phyloP scores from a whole-genome alignment of 37 sponge, comb jelly and placozoan species.

The Eunapius fragilis region DNA sequence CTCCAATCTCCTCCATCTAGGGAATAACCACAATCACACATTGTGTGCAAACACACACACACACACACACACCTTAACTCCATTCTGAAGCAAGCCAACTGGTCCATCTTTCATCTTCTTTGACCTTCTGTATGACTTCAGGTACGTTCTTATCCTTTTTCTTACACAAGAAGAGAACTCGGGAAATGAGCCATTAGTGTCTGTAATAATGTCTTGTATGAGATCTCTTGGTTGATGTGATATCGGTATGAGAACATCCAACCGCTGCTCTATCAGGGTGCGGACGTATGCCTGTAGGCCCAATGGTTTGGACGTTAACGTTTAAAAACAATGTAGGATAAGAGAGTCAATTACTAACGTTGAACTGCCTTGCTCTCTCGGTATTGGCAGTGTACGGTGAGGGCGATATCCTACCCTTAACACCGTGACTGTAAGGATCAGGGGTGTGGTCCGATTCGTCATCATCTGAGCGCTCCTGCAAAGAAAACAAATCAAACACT shows the following conservation, averaged over 20 bases:
- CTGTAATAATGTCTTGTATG: conserved; percentile 66
- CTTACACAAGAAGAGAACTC: conserved; percentile 76
- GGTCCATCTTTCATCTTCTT: conserved; percentile 52
- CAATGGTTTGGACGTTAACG: too few relatives aligned
- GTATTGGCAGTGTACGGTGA: conserved; percentile 87
- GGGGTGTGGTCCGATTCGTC: conserved; percentile 64
- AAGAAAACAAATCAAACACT: background rate
- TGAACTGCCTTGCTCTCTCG: conserved; percentile 78
- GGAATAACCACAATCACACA: background rate
- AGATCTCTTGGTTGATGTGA: conserved; percentile 76
- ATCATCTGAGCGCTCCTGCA: conserved; percentile 73
- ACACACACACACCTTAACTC: background rate
- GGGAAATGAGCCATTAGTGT: conserved; percentile 63
- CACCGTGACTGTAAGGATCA: conserved; percentile 25
- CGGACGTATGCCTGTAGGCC: conserved; percentile 70
- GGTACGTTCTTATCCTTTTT: conserved; percentile 80
- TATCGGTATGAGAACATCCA: conserved; percentile 74
- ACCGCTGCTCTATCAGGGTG: conserved; percentile 64
- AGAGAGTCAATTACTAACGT: conserved; percentile 36
- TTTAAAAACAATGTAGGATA: background rate
- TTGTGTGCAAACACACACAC: background rate
- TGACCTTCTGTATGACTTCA: conserved; percentile 79
- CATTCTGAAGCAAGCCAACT: conserved; percentile 16
- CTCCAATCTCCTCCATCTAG: background rate
- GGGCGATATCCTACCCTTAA: conserved; percentile 67